These are phyloP conservation scores for sheep (Ovis aries) DNA, from an alignment of 2,113 vertebrate species.

Conservation along the genomic window ARS-UI_Ramb_v3.0 NC_056059.1:27998501-27999000, in stretches of 20 bases:
- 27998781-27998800: neutral
- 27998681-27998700: rapidly evolving
- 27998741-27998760: neutral
- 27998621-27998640: too few relatives aligned
- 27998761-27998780: neutral
- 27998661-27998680: too few relatives aligned
- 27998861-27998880: neutral
- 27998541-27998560: neutral
- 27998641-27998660: too few relatives aligned
- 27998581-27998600: neutral
- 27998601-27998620: neutral
- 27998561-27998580: neutral
- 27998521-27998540: neutral
- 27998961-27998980: neutral
- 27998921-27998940: neutral
- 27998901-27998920: neutral
- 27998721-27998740: too few relatives aligned
- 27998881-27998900: neutral
- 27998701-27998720: too few relatives aligned
- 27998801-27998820: rapidly evolving
- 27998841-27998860: neutral
- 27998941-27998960: neutral
- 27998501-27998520: neutral
- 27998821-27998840: rapidly evolving
- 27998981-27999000: neutral